Evolutionary conservation across 2,797 vertebrate genomes (phyloP), one percentile per base, ranked within the genome.

Genomic region (Hyperoplus immaculatus): DNA sequence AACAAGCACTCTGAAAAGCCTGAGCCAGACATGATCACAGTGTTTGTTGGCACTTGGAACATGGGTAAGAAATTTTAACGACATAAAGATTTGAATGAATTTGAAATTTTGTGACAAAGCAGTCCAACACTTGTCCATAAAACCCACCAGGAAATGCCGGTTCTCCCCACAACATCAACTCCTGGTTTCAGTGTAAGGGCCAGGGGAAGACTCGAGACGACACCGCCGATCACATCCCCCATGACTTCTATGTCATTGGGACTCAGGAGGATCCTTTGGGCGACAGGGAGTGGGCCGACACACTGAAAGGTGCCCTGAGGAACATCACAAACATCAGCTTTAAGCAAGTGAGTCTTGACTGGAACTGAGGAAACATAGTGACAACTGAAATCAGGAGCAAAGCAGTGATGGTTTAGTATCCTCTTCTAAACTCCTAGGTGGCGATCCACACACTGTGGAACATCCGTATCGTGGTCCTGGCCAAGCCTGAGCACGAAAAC

Each of bases 11-110:
- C 97, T 0, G 97, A 96, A 72, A 98, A 99, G 87, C 95, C 97
- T 1, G 98, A 99, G 78, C 98, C 98, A 0, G 98, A 99, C 90
- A 99, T 99, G 98, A 97, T 99, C 89, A 97, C 96, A 39, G 92
- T 99, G 82, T 99, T 99, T 93, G 95, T 98, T n/a, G 98, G 98
- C 79, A 99, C 98, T 72, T 99, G 98, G 98, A 99, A 99, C 89
- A 99, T 99, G 98, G 98, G 98, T 99, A 95, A 86, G n/a, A 39
- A 39, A 29, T 14, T 4, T 10, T 4, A 16, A 49, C 53, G n/a
- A 21, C 7, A 16, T 18, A 9, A 47, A 43, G 15, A 2, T 54
- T 59, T 42, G 0, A 61, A 43, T 55, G 0, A 7, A 41, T 62
- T 61, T 45, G 8, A 36, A 39, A 53, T 15, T 21, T 53, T 12